Base-by-base conservation (phyloP, 2,797 vertebrate species). In the Pangasius djambal region DNA sequence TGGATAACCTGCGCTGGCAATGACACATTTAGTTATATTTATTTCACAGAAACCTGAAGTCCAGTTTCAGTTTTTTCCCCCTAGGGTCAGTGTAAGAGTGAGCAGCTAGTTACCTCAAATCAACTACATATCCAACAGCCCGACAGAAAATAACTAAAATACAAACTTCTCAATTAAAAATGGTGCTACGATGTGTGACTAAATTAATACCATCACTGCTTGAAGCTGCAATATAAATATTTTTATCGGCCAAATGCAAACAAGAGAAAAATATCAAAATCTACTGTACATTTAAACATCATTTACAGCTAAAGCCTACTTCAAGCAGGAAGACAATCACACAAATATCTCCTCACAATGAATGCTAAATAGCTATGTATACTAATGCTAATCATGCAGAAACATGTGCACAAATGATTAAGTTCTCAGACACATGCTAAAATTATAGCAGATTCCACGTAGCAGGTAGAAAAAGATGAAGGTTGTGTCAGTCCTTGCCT, bases 401-500 rank as follows among this genome's bases (percentile, higher is more conserved):
- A 48, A 34, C 87, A 72, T 10, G n/a, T 31, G 28, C 55, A 61
- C 50, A 83, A 50, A 15, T 13, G 59, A 70, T 83, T 15, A 74
- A 0, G 44, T 48, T 74, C 40, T 63, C 44, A 48, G 13, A 63
- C 28, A 55, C 50, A 22, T 75, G 44, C 18, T 16, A 50, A 83
- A 59, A 63, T 22, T 28, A 44, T 18, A n/a, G 61, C 57, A 57
- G 57, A 34, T 69, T 70, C 75, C 65, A 72, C 52, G 18, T 37
- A 72, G 65, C 69, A 44, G 40, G 69, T 74, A 40, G 16, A 61
- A 74, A 18, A 44, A 72, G 52, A 83, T 88, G 79, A 83, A 83
- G 87, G 37, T 72, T 59, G 40, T 83, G 65, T 40, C 77, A 77
- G 67, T 82, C 87, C n/a, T 81, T 40, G 74, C 34, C 59, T 52